Percentiles rank a stretch among this genome's conserved stretches.
These are phyloP conservation scores for Bembecia ichneumoniformis DNA, from an alignment of 2,888 invertebrate genomes.

Conservation along the genomic window DNA sequence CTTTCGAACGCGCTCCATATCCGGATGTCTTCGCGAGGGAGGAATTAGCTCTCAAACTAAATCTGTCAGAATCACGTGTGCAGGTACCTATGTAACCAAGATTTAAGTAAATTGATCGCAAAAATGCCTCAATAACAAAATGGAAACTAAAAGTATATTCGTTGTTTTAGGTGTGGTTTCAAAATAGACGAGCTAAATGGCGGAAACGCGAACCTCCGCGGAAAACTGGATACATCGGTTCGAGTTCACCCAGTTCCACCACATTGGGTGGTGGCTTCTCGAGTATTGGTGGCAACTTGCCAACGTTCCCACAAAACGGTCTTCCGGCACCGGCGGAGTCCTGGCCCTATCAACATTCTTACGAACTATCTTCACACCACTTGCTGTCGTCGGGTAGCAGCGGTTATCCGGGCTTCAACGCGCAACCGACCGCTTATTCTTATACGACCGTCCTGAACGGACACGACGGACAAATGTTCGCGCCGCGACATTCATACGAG, in stretches of 20 bases:
- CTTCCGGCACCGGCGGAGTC: constrained; percentile 80
- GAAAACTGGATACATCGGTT: constrained; percentile 85
- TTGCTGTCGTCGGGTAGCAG: constrained; percentile 79
- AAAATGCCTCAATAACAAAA: too few species aligned
- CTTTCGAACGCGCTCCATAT: constrained; percentile 95
- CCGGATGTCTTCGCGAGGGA: constrained; percentile 97
- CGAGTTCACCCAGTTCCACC: constrained; percentile 78
- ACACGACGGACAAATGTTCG: constrained; percentile 83
- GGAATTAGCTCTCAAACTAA: constrained; percentile 91
- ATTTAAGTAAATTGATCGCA: neutral
- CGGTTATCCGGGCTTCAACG: constrained; percentile 76
- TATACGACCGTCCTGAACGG: constrained; percentile 80
- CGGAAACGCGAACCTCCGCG: constrained; percentile 93
- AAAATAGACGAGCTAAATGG: constrained; percentile 95
- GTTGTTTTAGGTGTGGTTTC: constrained; percentile 81
- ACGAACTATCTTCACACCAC: constrained; percentile 83
- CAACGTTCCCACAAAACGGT: constrained; percentile 74
- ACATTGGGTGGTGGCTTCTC: constrained; percentile 76
- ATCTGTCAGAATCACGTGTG: constrained; percentile 83
- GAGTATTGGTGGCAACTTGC: constrained; percentile 55
- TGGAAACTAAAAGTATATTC: constrained; percentile 6
- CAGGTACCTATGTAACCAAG: constrained; percentile 32
- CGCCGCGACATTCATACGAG: constrained; percentile 72
- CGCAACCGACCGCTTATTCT: constrained; percentile 71
- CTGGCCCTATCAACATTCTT: constrained; percentile 85